Evolutionary conservation across 2,888 invertebrate genomes (phyloP).

Genomic region (Ectropis crepuscularia): DNA sequence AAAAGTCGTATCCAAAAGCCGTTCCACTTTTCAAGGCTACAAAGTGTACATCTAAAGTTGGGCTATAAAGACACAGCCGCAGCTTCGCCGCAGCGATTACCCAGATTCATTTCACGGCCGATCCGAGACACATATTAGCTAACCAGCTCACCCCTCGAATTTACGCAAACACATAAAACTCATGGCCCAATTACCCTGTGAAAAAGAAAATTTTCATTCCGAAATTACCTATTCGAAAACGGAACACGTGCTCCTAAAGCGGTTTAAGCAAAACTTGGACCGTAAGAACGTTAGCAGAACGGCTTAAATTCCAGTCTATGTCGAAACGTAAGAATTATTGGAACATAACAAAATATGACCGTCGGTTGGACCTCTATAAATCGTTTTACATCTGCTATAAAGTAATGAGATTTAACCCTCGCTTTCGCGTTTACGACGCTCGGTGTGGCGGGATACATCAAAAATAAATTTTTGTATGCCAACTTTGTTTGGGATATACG

Average conservation of each 20-base stretch:
- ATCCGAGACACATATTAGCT: conserved; percentile 27
- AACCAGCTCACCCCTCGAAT: conserved; percentile 43
- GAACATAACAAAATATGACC: conserved; percentile 79
- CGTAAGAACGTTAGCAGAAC: conserved; percentile 45
- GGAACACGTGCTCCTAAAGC: conserved; percentile 55
- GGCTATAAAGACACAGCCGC: conserved; percentile 19
- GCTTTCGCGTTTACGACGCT: conserved; percentile 75
- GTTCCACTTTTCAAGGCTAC: conserved; percentile 11
- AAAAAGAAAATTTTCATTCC: conserved; percentile 57
- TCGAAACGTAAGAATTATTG: conserved; percentile 71
- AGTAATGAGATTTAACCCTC: conserved; percentile 82
- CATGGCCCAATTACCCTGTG: conserved; percentile 56
- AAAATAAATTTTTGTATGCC: conserved; percentile 61
- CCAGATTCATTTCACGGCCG: conserved; percentile 18
- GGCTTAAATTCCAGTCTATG: conserved; percentile 44
- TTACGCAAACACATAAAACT: conserved; percentile 60
- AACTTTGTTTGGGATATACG: conserved; percentile 43
- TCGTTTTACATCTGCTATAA: conserved; percentile 81
- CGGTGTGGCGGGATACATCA: conserved; percentile 68
- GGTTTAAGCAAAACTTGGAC: conserved; percentile 50
- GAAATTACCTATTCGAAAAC: conserved; percentile 59
- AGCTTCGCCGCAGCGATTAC: conserved; percentile 20
- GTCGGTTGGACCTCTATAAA: conserved; percentile 72
- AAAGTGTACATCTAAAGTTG: conserved; percentile 16
- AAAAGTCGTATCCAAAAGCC: conserved; percentile 10